Conservation (phyloP, 2,888 invertebrate genomes). For the Venustoraphidia nigricollis region DNA sequence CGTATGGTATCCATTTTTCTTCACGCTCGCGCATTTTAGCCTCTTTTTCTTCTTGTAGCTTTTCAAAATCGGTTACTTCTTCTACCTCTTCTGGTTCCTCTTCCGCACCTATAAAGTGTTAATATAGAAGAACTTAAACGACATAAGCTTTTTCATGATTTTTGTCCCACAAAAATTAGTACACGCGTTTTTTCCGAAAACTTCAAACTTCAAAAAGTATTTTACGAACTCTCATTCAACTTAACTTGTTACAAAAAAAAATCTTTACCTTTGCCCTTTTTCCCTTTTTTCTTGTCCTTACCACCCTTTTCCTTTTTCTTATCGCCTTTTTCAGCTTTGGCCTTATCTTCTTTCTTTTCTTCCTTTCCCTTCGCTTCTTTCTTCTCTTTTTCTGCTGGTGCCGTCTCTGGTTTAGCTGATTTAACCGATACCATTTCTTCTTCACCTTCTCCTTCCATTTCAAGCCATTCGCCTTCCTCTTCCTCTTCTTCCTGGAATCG, state of each 20-base stretch:
- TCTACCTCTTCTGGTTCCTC: conserved; percentile 10
- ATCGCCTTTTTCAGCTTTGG: conserved; percentile 19
- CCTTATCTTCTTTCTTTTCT: conserved; percentile 27
- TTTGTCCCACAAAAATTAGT: too few species aligned
- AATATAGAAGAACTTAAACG: too few species aligned
- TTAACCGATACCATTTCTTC: conserved; percentile 7
- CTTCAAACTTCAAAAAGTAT: too few species aligned
- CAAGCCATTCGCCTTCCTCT: conserved; percentile 14
- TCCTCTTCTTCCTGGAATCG: conserved; percentile 23
- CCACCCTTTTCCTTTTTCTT: conserved; percentile 21
- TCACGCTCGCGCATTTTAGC: conserved; percentile 13
- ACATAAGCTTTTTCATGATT: too few species aligned
- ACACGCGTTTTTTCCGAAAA: too few species aligned
- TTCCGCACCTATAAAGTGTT: neutral
- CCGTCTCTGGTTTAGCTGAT: conserved; percentile 3
- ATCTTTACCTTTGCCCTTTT: conserved; percentile 2
- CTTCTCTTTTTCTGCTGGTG: conserved; percentile 8
- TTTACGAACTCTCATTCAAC: too few species aligned
- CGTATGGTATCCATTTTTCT: conserved; percentile 42
- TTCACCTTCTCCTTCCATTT: conserved; percentile 10
- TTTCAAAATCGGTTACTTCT: conserved; percentile 10
- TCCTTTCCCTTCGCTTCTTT: conserved; percentile 12
- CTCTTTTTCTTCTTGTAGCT: conserved; percentile 18
- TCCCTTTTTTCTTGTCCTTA: conserved; percentile 6
- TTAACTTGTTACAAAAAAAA: too few species aligned